Percentiles rank a stretch among this genome's conserved stretches.
phyloP scores from a whole-genome alignment of 2,113 vertebrate genomes.

The Salvelinus alpinus region DNA sequence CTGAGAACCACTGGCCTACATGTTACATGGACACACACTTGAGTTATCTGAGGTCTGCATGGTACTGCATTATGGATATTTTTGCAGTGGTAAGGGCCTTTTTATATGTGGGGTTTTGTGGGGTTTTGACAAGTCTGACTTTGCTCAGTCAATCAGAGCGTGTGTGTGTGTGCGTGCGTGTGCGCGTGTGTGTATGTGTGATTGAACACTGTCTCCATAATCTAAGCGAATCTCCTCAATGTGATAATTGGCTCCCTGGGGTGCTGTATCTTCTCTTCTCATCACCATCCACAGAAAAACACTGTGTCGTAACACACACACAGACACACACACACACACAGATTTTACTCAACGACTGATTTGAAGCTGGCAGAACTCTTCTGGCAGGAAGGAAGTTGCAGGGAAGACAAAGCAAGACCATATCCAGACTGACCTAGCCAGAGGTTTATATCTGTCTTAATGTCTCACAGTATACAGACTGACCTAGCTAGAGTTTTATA shows the following conservation, averaged over 20 bases:
- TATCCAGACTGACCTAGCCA: conserved; percentile 43
- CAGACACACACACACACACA: background rate
- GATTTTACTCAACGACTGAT: too few relatives aligned
- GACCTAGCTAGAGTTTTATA: too few relatives aligned
- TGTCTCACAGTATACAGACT: too few relatives aligned
- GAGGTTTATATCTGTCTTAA: conserved; percentile 27
- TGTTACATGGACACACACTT: too few relatives aligned
- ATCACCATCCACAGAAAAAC: conserved; percentile 51
- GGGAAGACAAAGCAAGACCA: conserved; percentile 26
- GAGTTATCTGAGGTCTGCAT: too few relatives aligned
- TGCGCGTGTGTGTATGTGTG: conserved; percentile 16
- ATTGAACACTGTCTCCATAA: conserved; percentile 66
- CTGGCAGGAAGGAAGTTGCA: conserved; percentile 46
- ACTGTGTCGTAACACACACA: conserved; percentile 28
- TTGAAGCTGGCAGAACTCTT: conserved; percentile 49
- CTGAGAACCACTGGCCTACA: too few relatives aligned
- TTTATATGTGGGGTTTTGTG: too few relatives aligned
- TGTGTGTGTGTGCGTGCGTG: conserved; percentile 4
- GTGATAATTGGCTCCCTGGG: conserved; percentile 73
- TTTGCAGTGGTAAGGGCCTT: too few relatives aligned
- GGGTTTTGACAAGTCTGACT: background rate
- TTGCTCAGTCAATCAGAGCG: background rate
- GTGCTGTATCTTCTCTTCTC: conserved; percentile 64
- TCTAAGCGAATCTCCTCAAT: conserved; percentile 68
- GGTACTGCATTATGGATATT: too few relatives aligned